Evolutionary conservation across 1,140 invertebrate genomes (phyloP).

Genomic region (Diuraphis noxia): DNA sequence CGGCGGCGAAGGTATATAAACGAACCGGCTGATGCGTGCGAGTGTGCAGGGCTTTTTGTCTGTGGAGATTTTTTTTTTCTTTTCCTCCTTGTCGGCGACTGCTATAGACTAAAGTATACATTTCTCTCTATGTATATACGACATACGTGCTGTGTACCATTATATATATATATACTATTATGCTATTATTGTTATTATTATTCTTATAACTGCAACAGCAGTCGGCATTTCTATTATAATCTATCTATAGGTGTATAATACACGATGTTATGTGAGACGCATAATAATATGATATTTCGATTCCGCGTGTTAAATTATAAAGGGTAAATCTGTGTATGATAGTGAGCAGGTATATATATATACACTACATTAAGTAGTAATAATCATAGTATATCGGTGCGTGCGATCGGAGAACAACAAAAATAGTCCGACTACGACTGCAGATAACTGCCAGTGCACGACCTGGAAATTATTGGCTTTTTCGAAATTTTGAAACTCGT

Average conservation of each 20-base stretch:
- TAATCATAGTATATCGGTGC: not conserved
- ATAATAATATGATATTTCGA: not conserved
- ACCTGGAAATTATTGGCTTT: not conserved
- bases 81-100: conserved; percentile 4
- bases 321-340: not conserved
- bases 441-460: not conserved
- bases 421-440: not conserved
- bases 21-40: not conserved
- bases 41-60: not conserved
- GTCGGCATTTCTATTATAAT: not conserved
- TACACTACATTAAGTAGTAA: too few species aligned
- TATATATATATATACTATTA: not conserved
- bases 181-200: not conserved
- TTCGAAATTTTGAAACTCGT: not conserved
- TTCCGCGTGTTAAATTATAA: conserved; percentile 1
- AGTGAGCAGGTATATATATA: not conserved
- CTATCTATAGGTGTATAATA: not conserved
- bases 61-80: not conserved
- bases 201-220: not conserved
- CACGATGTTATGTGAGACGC: not conserved
- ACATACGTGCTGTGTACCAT: not conserved
- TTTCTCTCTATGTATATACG: not conserved
- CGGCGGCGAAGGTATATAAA: conserved; percentile 29
- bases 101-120: not conserved
- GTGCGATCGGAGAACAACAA: not conserved